A percentile compares a stretch with the other conserved stretches of the same genome.
phyloP scores from a whole-genome alignment of 2,888 invertebrate species.

The Leucophora obtusa region DNA sequence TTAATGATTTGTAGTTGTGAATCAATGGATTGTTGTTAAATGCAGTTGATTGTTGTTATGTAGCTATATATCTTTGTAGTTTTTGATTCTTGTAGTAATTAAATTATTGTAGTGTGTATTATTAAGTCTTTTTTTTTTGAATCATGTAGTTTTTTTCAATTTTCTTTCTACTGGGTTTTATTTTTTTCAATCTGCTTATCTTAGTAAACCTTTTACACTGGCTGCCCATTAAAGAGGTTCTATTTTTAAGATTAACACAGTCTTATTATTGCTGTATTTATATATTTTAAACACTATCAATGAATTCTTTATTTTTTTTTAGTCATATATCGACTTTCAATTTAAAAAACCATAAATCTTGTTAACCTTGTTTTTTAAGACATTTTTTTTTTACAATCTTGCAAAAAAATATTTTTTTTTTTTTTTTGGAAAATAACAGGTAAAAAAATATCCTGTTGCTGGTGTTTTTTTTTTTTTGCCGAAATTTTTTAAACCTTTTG shows the following conservation, averaged over 20 bases:
- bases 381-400: not conserved
- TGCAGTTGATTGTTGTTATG: too few species aligned
- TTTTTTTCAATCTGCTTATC: not conserved
- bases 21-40: too few species aligned
- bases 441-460: conserved; percentile 33
- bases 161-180: not conserved
- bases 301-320: conserved; percentile 24
- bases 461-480: conserved; percentile 1
- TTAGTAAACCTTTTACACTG: not conserved
- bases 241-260: conserved; percentile 1
- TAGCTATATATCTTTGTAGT: too few species aligned
- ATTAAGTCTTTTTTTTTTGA: too few species aligned
- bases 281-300: not conserved
- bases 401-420: too few species aligned
- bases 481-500: conserved; percentile 13
- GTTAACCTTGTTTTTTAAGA: conserved; percentile 55
- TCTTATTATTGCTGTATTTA: not conserved
- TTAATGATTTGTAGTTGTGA: too few species aligned
- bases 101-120: too few species aligned
- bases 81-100: too few species aligned
- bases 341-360: conserved; percentile 61
- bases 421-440: conserved; percentile 20
- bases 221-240: not conserved
- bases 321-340: conserved; percentile 49
- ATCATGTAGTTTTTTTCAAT: too few species aligned